Conservation (phyloP, 2,797 vertebrate species). For the Chelmon rostratus region DNA sequence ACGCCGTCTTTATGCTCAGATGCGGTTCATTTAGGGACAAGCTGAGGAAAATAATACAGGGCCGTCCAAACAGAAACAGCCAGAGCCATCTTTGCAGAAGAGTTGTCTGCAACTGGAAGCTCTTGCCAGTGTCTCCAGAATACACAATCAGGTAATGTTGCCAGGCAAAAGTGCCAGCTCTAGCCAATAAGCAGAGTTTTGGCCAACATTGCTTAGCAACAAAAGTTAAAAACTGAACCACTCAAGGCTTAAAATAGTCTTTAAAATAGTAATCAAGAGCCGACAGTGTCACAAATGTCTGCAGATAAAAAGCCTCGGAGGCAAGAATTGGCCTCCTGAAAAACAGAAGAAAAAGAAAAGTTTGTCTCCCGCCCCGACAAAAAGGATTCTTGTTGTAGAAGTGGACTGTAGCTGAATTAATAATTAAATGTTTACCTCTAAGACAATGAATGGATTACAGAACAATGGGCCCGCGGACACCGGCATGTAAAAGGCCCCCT, state of each 20-base stretch:
- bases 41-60: slow-evolving; percentile 1
- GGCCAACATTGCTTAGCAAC: slow-evolving; percentile 83
- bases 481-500: no score
- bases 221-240: slow-evolving; percentile 78
- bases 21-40: slow-evolving; percentile 7
- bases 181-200: slow-evolving; percentile 79
- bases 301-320: slow-evolving; percentile 41
- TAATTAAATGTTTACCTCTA: background rate
- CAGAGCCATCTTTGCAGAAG: slow-evolving; percentile 46
- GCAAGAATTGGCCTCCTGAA: slow-evolving; percentile 1
- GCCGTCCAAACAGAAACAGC: slow-evolving; percentile 32
- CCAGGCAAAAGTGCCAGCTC: slow-evolving; percentile 74
- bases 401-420: background rate
- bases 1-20: background rate
- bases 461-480: background rate
- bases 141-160: slow-evolving; percentile 81
- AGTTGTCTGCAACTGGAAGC: slow-evolving; percentile 67
- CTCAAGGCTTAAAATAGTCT: slow-evolving; percentile 73
- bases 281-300: slow-evolving; percentile 50
- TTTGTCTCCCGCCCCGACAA: slow-evolving; percentile 10
- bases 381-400: background rate
- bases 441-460: no score
- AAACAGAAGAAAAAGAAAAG: slow-evolving; percentile 8
- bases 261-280: slow-evolving; percentile 70
- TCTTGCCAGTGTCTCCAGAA: slow-evolving; percentile 71